Base-by-base conservation (phyloP, 1,140 invertebrate genomes). In the Plutomurus gul region DNA sequence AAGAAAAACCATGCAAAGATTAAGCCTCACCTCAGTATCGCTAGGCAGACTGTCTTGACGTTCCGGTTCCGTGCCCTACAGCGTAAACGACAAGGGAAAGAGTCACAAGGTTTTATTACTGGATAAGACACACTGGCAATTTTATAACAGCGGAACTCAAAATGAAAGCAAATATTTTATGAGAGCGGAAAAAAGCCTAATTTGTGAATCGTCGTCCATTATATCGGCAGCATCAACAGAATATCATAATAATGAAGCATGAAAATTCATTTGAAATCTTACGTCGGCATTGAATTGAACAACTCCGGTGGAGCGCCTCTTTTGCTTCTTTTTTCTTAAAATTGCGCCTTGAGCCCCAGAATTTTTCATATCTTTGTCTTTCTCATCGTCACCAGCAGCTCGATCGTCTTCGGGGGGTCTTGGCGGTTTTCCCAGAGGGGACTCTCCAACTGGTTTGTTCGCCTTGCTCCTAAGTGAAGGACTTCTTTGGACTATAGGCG, bases 271-370 rank as follows among this genome's bases (percentile, higher is more conserved):
- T n/a, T n/a, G n/a, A n/a, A n/a, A n/a, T n/a, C 82, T 82, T 73
- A 83, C 82, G 25, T 82, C 80, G 10, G 80, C 39, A 56, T 77
- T 77, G 51, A 76, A 83, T 30, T 81, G 77, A 43, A 83, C 82
- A 43, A 83, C 79, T n/a, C 83, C 83, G 65, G 83, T 84, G 37
- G 88, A 89, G 56, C 88, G 83, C 72, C 88, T 81, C 78, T 87
- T 87, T 37, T 85, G 85, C 78, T 85, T 85, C 77, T 86, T 84
- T 56, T 86, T 82, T 70, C 86, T 82, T 72, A 85, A 84, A 25
- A 85, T 85, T 4, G 80, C 84, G 40, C 84, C 84, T 20, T 84
- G 82, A 40, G 81, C 82, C 30, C 82, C 83, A 11, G 82, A 78
- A 13, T 83, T 83, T 79, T 77, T 82, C 74, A 75, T 82, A 56